These are phyloP conservation scores for Mesochorus sp. DNA, from an alignment of 2,888 invertebrate species.

Conservation along the genomic window DNA sequence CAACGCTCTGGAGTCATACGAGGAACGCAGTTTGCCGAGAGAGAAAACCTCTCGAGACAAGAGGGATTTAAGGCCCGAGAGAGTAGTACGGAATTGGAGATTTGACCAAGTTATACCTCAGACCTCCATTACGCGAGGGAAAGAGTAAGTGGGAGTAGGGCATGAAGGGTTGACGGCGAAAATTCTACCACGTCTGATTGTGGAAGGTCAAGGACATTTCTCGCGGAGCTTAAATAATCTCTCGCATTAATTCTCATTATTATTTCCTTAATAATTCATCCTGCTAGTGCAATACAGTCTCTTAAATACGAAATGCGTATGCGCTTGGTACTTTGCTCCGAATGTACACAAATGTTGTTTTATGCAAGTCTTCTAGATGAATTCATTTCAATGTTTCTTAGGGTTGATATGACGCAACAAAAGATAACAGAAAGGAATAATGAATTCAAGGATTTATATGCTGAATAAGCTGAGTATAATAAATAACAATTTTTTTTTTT, in stretches of 20 bases:
- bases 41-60: constrained; percentile 42
- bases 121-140: constrained; percentile 35
- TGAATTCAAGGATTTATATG: too few species aligned
- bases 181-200: constrained; percentile 39
- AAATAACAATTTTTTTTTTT: too few species aligned
- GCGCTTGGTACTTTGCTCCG: background rate
- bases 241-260: constrained; percentile 50
- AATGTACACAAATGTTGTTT: constrained; percentile 10
- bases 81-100: constrained; percentile 51
- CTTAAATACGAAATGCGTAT: constrained; percentile 4
- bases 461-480: too few species aligned
- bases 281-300: constrained; percentile 37
- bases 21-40: constrained; percentile 25
- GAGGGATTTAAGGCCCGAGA: constrained; percentile 11
- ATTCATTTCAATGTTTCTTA: background rate
- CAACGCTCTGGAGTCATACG: constrained; percentile 3
- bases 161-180: constrained; percentile 16
- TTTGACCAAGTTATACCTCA: constrained; percentile 48
- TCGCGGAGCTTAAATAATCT: constrained; percentile 28
- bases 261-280: constrained; percentile 37
- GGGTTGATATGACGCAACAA: background rate
- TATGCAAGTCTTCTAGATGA: background rate
- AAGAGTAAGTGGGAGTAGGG: constrained; percentile 5
- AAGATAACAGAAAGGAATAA: too few species aligned
- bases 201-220: constrained; percentile 50